Evolutionary conservation across 1,140 invertebrate species (phyloP).

Genomic region (Apis mellifera): DNA sequence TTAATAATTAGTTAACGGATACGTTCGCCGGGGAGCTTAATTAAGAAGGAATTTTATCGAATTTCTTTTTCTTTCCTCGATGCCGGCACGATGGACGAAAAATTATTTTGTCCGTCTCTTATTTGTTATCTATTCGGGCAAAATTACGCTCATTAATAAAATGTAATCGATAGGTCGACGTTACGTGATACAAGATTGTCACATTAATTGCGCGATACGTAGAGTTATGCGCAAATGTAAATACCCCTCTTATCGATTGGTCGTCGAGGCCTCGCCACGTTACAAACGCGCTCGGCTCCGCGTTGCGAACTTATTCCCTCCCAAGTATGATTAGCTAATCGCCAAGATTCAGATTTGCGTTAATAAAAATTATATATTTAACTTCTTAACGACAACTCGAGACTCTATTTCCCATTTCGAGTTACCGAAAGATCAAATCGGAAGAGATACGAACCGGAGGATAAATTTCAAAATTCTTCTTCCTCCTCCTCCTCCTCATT

Average conservation of each 20-base stretch:
- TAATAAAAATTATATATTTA: too few species aligned
- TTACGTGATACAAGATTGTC: conserved; percentile 23
- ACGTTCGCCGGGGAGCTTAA: neutral
- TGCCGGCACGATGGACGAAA: neutral
- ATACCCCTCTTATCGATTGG: conserved; percentile 25
- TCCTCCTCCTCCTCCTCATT: fast-evolving
- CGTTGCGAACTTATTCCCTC: neutral
- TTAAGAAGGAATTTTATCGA: conserved; percentile 13
- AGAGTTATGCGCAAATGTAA: conserved; percentile 27
- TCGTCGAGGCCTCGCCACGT: neutral
- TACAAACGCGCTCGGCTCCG: neutral
- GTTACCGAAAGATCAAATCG: too few species aligned
- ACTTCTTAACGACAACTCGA: too few species aligned
- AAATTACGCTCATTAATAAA: conserved; percentile 8
- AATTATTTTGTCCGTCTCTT: neutral
- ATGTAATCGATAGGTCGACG: conserved; percentile 20
- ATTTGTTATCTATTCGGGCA: neutral
- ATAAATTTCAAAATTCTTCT: too few species aligned
- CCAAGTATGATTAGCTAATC: conserved; percentile 2
- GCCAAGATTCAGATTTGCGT: neutral
- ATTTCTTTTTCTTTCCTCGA: too few species aligned
- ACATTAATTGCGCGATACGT: conserved; percentile 39
- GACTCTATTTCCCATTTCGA: neutral
- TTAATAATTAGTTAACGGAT: neutral
- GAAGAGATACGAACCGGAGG: too few species aligned